Conservation (phyloP, 2,888 invertebrate genomes). For the Nemurella pictetii region DNA sequence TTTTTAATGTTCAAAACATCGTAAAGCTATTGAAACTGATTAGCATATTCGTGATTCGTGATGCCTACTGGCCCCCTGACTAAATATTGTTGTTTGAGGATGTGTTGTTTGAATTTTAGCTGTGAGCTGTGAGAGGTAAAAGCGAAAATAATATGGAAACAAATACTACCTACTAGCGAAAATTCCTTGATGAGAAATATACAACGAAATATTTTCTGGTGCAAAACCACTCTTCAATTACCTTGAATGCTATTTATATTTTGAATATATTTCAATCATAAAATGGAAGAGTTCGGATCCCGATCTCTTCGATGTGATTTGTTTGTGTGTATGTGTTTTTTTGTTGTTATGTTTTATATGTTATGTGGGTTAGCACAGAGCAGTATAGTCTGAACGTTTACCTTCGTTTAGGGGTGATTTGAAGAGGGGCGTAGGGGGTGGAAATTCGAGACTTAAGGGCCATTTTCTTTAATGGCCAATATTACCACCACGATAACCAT, state of each 20-base stretch:
- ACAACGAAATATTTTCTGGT: no score
- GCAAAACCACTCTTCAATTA: background rate
- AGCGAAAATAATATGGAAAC: no score
- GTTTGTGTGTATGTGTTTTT: no score
- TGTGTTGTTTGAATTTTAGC: background rate
- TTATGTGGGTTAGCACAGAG: background rate
- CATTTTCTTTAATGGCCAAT: constrained; percentile 4
- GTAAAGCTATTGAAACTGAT: background rate
- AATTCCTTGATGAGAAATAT: no score
- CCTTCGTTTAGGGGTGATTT: background rate
- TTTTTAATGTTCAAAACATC: no score
- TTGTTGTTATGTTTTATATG: no score
- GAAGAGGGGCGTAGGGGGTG: background rate
- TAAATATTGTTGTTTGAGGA: constrained; percentile 5
- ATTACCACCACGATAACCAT: background rate
- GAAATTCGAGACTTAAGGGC: background rate
- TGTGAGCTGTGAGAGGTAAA: no score
- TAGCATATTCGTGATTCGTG: constrained; percentile 3
- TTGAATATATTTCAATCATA: background rate
- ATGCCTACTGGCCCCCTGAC: no score
- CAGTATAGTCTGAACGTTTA: no score
- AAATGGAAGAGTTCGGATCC: background rate
- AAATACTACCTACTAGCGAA: background rate
- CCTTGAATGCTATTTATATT: background rate
- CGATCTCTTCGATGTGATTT: no score